Percentiles rank a stretch among this genome's conserved stretches.
phyloP scores from a whole-genome alignment of 2,797 vertebrate genomes.

The Chloroceryle inda region DNA sequence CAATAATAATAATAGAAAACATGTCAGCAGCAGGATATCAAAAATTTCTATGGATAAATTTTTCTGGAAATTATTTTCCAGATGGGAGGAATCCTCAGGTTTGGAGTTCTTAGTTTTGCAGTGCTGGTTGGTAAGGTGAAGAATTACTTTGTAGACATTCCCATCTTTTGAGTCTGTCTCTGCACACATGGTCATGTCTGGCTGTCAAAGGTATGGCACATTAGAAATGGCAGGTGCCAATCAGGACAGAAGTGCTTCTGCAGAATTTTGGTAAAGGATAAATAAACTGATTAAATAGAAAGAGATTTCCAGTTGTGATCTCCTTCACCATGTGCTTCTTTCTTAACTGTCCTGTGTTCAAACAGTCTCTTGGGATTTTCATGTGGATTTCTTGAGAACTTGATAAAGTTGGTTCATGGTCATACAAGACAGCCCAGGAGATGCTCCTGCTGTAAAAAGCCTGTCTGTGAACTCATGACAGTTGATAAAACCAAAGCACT shows the following conservation, averaged over 20 bases:
- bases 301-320: neutral
- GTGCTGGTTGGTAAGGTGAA: neutral
- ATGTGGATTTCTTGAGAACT: neutral
- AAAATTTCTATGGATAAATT: neutral
- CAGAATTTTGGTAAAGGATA: neutral
- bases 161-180: neutral
- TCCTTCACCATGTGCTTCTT: neutral
- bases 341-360: neutral
- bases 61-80: neutral
- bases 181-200: fast-evolving
- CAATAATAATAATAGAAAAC: neutral
- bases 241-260: neutral
- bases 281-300: neutral
- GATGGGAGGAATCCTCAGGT: neutral
- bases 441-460: neutral
- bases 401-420: neutral
- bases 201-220: neutral
- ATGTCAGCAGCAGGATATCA: neutral
- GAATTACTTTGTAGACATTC: neutral
- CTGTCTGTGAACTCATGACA: fast-evolving
- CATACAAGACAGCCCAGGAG: neutral
- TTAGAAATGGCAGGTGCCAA: neutral
- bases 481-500: neutral
- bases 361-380: neutral
- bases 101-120: neutral